Base-by-base conservation (phyloP, 2,888 invertebrate species). In the Drosophila borborema region DNA sequence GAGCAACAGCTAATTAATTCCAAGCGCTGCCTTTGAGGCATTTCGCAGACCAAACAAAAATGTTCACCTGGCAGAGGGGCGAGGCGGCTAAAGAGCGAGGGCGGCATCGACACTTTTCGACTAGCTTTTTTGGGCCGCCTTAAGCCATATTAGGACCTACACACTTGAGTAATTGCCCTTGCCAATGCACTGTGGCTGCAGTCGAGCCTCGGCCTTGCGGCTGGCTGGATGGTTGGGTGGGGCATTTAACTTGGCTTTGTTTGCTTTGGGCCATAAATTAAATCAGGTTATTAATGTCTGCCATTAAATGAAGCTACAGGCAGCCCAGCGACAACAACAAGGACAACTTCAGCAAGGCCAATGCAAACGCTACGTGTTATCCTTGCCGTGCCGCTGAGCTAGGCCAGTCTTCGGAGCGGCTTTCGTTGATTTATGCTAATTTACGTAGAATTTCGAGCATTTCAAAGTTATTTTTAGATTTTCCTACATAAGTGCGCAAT, bases 1-100 rank as follows among this genome's bases (percentile, higher is more conserved):
- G 60, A 80, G 74, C 63, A 72, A 73, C 84, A 69, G 89, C 89
- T 91, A 91, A 91, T 91, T 91, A 91, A 91, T 91, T 91, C 90
- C 83, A 89, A 91, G 84, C 83, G 89, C 69, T 83, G 89, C 75
- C 91, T 86, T 81, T 74, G 79, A 83, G 86, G 75, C 86, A 90
- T 85, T 89, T 90, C 38, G 54, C 51, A 56, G 60, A 71, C 72
- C 76, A 82, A 73, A 73, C 49, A 76, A 72, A 77, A 81, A 46
- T 64, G 77, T 64, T 63, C 36, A 85, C 86, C 88, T 85, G 82
- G 75, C 23, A 14, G n/a, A 12, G 18, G 18, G 34, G 8, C 6
- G 4, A 20, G 14, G 51, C 14, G 4, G 34, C 34, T 34, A 18
- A 34, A 76, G 56, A 20, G 41, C 28, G 31, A 72, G 51, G 10